These are phyloP conservation scores for Trogon surrucura DNA, from an alignment of 2,113 vertebrate species.

Conservation along the genomic window DNA sequence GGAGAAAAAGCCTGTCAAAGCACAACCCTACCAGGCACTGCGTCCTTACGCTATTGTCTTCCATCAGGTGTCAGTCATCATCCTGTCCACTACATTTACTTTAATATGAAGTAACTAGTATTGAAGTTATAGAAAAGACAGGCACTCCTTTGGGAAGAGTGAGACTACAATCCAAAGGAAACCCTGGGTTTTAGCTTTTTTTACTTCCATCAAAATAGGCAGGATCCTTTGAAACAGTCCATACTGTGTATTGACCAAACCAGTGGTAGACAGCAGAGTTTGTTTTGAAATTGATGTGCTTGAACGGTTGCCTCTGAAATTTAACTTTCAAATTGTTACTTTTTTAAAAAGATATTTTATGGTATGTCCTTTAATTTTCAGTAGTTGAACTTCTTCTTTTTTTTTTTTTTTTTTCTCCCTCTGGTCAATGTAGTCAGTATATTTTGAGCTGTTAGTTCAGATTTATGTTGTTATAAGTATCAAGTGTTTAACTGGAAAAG, in stretches of 20 bases:
- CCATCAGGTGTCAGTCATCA: conserved; percentile 65
- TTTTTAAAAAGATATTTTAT: neutral
- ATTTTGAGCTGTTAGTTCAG: neutral
- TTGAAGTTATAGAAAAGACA: neutral
- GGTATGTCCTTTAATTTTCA: neutral
- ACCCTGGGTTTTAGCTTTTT: neutral
- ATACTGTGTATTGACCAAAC: neutral
- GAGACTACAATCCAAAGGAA: neutral
- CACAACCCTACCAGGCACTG: neutral
- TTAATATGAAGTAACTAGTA: neutral
- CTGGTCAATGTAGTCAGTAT: neutral
- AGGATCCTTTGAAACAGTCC: neutral
- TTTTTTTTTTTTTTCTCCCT: neutral
- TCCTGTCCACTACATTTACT: conserved; percentile 39
- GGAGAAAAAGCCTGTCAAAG: conserved; percentile 71
- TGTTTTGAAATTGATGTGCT: neutral
- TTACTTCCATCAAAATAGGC: neutral
- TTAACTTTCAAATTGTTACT: neutral
- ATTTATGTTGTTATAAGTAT: neutral
- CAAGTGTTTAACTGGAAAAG: neutral
- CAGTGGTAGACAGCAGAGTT: neutral
- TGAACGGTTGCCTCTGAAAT: neutral
- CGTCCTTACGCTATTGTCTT: conserved; percentile 35
- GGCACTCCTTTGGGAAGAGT: neutral
- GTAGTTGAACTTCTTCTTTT: neutral